Base-by-base conservation (phyloP, 2,113 vertebrate genomes). In the Monopterus albus region DNA sequence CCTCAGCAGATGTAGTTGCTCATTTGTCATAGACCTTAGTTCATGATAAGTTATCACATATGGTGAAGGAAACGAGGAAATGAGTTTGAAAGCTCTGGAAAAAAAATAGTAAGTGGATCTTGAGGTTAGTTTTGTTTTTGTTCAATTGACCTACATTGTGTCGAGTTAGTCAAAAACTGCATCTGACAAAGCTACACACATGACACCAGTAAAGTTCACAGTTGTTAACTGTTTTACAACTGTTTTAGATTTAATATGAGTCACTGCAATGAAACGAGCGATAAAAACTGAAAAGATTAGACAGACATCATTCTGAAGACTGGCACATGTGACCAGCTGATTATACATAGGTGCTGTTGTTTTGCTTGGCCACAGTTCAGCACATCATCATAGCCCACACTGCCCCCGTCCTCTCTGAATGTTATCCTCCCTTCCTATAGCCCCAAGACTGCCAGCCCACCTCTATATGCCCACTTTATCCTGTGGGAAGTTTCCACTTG, bases 401-500 rank as follows among this genome's bases (percentile, higher is more conserved):
- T 17, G 18, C 42, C 25, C 25, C 45, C 29, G 23, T 13, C 51
- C 15, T 15, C 29, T 18, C 21, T 14, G 45, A 53, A 43, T 25
- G 12, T 28, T 25, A 18, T 35, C 42, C 28, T 50, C 26, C 36
- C 23, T 11, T 11, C 10, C 8, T 31, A 13, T 38, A 50, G 28
- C 56, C 59, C 29, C 2, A 12, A 18, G 18, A 53, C 71, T 79
- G 31, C 52, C 61, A 17, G 21, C 46, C n/a, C 35, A 35, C 8
- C 40, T 65, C 49, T 5, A 2, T n/a, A 8, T 50, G 31, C 25
- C 40, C 23, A 46, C 38, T 70, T 66, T 63, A 72, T 78, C 76
- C 59, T 57, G 74, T 82, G 81, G 77, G 83, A 90, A 88, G 79
- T 90, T 91, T 90, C 89, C 88, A 87, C 61, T 87, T 8, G 2